Conservation (phyloP, 2,113 vertebrate species). For the Galemys pyrenaicus region DNA sequence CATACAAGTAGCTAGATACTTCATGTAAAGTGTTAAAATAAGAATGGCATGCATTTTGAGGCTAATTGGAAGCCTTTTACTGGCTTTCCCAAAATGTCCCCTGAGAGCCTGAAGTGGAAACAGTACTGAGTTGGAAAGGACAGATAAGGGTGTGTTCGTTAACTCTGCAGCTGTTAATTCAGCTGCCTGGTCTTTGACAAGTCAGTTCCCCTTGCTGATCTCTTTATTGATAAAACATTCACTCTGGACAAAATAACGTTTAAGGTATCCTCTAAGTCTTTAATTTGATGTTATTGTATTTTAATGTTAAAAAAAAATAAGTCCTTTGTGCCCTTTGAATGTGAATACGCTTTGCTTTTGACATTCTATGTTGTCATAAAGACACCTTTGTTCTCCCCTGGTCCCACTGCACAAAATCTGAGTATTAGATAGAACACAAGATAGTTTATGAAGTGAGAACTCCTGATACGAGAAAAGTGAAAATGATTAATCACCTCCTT, state of each 20-base stretch:
- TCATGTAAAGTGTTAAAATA: conserved; percentile 9
- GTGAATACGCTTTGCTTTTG: not conserved
- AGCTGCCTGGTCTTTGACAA: not conserved
- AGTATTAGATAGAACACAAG: not conserved
- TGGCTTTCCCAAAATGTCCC: not conserved
- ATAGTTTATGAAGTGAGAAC: not conserved
- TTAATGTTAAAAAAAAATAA: not conserved
- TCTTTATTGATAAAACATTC: not conserved
- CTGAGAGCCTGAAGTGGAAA: not conserved
- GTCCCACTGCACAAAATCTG: not conserved
- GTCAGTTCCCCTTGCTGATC: not conserved
- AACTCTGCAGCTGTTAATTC: not conserved
- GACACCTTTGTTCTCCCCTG: not conserved
- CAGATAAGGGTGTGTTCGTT: not conserved
- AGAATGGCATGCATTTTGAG: not conserved
- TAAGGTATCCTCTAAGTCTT: not conserved
- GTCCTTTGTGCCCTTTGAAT: not conserved
- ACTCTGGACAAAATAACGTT: not conserved
- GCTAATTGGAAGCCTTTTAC: not conserved
- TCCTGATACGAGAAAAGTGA: not conserved
- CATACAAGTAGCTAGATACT: not conserved
- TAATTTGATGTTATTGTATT: conserved; percentile 23
- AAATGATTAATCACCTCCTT: not conserved
- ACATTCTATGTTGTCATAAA: not conserved
- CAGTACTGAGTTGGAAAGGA: not conserved